Base-by-base conservation (phyloP, 2,113 vertebrate genomes). In the Romanogobio albipinnatus region DNA sequence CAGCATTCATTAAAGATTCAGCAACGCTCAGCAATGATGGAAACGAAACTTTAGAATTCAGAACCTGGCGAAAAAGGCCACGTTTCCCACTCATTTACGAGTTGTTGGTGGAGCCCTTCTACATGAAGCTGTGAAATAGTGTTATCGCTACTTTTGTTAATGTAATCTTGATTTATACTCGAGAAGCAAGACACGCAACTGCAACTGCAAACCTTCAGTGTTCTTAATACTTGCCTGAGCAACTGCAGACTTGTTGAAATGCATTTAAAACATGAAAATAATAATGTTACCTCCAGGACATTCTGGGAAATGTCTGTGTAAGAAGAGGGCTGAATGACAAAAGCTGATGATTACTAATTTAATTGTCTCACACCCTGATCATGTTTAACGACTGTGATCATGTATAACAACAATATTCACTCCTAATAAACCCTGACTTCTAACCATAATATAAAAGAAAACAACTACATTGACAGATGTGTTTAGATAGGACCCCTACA, bases 91-190 rank as follows among this genome's bases (percentile, higher is more conserved):
- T 93, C 85, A 89, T 91, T 92, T 85, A 82, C 83, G 89, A 90
- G 75, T 39, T 86, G 90, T 86, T 90, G 33, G 49, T 82, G 90
- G 87, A 91, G 85, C 88, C 82, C 47, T 29, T 90, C 83, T 88
- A 87, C 91, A 94, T 94, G 93, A 93, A 91, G 92, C 94, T 87
- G 91, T 91, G 87, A 93, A 95, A 95, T 95, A 94, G 94, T 95
- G 95, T 95, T 95, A 95, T 92, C 91, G 49, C 93, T 95, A 94
- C 94, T 88, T 90, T 92, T 68, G 43, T 90, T 92, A 9, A 75
- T 64, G 78, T 17, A 73, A 59, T 85, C 92, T 93, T 91, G 90
- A 86, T 92, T 92, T 92, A 85, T 84, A 78, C 64, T 77, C 82
- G 86, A 91, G 91, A 90, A 92, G 91, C 74, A 90, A 89, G 82